Percentiles rank a stretch among this genome's conserved stretches.
Evolutionary conservation across 2,797 vertebrate genomes (phyloP).

Genomic region (Lepilemur ruficaudatus): DNA sequence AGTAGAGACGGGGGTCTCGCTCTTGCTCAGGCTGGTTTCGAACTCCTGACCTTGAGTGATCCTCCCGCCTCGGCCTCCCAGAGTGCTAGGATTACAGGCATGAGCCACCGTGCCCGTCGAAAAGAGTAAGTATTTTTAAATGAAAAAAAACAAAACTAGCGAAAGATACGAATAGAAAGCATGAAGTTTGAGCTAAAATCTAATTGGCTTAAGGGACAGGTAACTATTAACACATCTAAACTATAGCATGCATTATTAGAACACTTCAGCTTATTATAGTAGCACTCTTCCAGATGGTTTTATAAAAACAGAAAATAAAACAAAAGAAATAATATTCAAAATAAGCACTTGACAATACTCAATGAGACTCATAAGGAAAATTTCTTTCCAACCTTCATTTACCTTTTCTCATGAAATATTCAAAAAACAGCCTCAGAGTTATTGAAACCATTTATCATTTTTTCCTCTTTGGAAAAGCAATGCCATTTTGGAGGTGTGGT

Average conservation of each 20-base stretch:
- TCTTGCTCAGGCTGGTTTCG: no score
- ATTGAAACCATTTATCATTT: conserved; percentile 41
- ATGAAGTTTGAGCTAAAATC: neutral
- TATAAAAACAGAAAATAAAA: conserved; percentile 22
- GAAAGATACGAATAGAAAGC: neutral
- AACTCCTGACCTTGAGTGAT: no score
- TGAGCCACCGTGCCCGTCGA: neutral
- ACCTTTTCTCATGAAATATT: conserved; percentile 36
- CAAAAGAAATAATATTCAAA: neutral
- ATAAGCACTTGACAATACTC: neutral
- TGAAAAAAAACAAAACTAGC: neutral
- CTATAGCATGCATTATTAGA: neutral
- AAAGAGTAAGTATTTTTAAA: neutral
- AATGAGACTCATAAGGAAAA: neutral
- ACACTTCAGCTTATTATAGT: neutral
- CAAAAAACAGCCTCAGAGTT: neutral
- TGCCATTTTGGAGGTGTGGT: neutral
- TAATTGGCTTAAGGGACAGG: neutral
- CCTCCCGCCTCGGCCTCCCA: no score
- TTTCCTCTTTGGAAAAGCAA: neutral
- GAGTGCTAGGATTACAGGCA: no score
- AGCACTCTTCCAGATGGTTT: neutral
- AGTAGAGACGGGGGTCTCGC: no score
- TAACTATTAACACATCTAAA: neutral
- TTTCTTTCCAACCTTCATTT: conserved; percentile 6